phyloP scores from a whole-genome alignment of 1,140 invertebrate species.

The Diorhabda carinulata region DNA sequence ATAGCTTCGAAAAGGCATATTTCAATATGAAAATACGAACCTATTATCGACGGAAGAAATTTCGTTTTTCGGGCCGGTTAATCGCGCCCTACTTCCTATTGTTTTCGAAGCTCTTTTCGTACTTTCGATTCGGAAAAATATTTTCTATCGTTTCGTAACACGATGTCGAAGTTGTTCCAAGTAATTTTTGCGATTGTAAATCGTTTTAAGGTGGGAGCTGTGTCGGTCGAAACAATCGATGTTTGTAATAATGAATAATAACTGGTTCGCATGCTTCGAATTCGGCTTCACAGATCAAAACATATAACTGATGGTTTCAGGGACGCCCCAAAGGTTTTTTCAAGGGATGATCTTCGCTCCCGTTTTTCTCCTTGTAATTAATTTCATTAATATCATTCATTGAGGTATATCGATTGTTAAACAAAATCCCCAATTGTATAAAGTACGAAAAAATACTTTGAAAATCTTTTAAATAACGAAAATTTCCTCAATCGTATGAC shows the following conservation, averaged over 20 bases:
- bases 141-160: slow-evolving; percentile 1
- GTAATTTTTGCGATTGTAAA: slow-evolving; percentile 15
- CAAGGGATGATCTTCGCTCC: background rate
- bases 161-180: slow-evolving; percentile 4
- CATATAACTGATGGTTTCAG: slow-evolving; percentile 18
- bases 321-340: background rate
- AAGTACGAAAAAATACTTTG: no score
- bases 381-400: no score
- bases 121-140: background rate
- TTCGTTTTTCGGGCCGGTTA: slow-evolving; percentile 8
- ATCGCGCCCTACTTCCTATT: background rate
- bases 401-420: no score
- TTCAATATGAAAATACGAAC: no score
- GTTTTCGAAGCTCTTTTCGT: background rate
- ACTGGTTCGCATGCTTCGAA: slow-evolving; percentile 20
- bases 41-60: background rate
- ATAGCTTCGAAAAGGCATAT: no score
- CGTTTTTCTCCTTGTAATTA: no score
- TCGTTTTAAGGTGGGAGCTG: slow-evolving; percentile 16
- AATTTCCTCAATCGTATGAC: no score
- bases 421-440: no score
- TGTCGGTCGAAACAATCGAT: slow-evolving; percentile 15
- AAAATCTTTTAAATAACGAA: no score
- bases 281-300: slow-evolving; percentile 21
- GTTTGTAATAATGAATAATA: slow-evolving; percentile 22